Evolutionary conservation across 2,888 invertebrate genomes (phyloP).

Genomic region (Macaria liturata): DNA sequence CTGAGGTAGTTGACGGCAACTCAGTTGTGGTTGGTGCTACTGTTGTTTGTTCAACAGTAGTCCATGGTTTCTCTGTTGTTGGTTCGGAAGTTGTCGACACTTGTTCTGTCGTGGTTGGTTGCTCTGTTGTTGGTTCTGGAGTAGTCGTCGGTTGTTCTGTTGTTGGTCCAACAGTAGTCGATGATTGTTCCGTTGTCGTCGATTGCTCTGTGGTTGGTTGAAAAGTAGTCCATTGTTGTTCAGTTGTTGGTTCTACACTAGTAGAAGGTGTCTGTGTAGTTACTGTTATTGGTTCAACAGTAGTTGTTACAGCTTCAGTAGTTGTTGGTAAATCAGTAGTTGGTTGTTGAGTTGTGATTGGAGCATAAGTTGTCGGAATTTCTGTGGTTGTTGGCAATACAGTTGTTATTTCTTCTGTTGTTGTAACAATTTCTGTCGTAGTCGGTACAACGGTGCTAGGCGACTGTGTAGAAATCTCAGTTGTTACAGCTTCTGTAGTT

Average conservation of each 20-base stretch:
- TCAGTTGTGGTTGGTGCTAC: background rate
- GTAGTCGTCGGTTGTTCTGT: background rate
- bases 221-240: background rate
- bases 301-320: background rate
- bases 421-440: background rate
- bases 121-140: background rate
- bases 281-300: background rate
- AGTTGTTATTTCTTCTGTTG: background rate
- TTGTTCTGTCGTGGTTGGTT: background rate
- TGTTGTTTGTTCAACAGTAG: slow-evolving; percentile 8
- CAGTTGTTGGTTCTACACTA: background rate
- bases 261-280: background rate
- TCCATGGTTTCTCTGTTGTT: background rate
- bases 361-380: no score
- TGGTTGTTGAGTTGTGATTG: no score
- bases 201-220: slow-evolving; percentile 1
- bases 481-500: background rate
- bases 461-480: background rate
- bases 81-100: background rate
- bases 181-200: background rate
- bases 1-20: background rate
- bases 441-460: slow-evolving; percentile 2
- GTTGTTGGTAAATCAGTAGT: background rate
- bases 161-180: background rate
- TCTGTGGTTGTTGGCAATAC: background rate